These are phyloP conservation scores for Eudyptes chrysolophus DNA, from an alignment of 2,113 vertebrate genomes.

Conservation along the genomic window DNA sequence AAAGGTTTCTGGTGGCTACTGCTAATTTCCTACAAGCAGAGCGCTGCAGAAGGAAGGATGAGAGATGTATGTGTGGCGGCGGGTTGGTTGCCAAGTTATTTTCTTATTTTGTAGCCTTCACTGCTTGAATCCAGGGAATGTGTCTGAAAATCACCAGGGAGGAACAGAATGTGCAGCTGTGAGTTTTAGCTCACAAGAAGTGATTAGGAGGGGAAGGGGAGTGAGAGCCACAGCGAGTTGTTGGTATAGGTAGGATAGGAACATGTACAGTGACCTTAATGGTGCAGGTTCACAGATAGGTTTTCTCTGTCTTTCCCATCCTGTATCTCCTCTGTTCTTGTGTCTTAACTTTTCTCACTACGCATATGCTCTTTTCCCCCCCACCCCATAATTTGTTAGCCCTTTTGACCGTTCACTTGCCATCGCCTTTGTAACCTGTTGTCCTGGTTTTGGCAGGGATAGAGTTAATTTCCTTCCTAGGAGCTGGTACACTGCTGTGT, in stretches of 20 bases:
- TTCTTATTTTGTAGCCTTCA: background rate
- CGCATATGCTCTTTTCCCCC: background rate
- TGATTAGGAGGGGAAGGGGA: background rate
- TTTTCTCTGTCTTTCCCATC: background rate
- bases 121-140: background rate
- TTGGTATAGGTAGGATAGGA: background rate
- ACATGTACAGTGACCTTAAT: rapidly evolving
- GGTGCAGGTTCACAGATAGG: background rate
- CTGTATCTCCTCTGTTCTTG: background rate
- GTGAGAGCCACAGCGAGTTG: background rate
- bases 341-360: background rate
- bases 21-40: background rate
- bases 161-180: background rate
- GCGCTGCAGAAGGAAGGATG: rapidly evolving
- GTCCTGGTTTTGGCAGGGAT: no score
- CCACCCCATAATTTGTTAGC: background rate
- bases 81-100: background rate
- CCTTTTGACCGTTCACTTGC: background rate
- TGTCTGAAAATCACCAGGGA: background rate
- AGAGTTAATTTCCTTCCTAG: no score
- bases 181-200: background rate
- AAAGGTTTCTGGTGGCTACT: background rate
- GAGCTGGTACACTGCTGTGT: no score
- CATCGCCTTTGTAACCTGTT: background rate
- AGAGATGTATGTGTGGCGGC: rapidly evolving